Percentiles rank a stretch among this genome's conserved stretches.
Evolutionary conservation across 2,113 vertebrate genomes (phyloP).

Genomic region (Anarrhichthys ocellatus): DNA sequence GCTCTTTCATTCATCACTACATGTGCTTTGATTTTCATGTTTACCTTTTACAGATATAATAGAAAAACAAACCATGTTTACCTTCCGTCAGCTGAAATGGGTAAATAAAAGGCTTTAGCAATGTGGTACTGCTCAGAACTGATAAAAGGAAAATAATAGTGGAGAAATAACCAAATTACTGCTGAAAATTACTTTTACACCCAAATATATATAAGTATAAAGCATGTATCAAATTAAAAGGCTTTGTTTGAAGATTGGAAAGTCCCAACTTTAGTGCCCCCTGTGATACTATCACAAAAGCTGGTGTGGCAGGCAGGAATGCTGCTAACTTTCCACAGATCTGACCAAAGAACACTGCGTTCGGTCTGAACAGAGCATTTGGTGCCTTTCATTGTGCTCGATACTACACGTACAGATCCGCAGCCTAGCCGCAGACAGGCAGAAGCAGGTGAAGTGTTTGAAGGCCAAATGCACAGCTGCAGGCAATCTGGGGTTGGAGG

Average conservation of each 20-base stretch:
- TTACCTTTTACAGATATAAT: slow-evolving; percentile 50
- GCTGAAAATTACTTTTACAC: too few species aligned
- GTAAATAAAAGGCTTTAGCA: background rate
- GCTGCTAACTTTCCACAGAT: background rate
- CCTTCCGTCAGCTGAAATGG: slow-evolving; percentile 14
- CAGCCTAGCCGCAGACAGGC: slow-evolving; percentile 6
- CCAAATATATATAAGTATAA: background rate
- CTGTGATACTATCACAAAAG: background rate
- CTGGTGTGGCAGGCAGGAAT: background rate
- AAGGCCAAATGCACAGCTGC: slow-evolving; percentile 33
- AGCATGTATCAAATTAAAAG: background rate
- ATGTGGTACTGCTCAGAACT: background rate
- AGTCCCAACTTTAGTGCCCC: background rate
- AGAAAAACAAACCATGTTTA: slow-evolving; percentile 34
- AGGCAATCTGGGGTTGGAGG: slow-evolving; percentile 10
- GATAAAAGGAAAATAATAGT: background rate
- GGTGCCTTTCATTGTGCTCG: background rate
- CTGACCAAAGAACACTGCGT: background rate
- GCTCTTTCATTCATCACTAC: slow-evolving; percentile 67
- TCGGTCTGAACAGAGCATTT: background rate
- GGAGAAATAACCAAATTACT: background rate
- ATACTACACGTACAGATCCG: slow-evolving; percentile 1
- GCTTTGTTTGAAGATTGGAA: background rate
- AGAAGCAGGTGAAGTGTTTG: slow-evolving; percentile 7
- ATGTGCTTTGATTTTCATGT: slow-evolving; percentile 58